Percentiles rank a stretch among this genome's conserved stretches.
These are phyloP conservation scores for Lanistes nyassanus DNA, from an alignment of 1,140 invertebrate genomes.

Conservation along the genomic window DNA sequence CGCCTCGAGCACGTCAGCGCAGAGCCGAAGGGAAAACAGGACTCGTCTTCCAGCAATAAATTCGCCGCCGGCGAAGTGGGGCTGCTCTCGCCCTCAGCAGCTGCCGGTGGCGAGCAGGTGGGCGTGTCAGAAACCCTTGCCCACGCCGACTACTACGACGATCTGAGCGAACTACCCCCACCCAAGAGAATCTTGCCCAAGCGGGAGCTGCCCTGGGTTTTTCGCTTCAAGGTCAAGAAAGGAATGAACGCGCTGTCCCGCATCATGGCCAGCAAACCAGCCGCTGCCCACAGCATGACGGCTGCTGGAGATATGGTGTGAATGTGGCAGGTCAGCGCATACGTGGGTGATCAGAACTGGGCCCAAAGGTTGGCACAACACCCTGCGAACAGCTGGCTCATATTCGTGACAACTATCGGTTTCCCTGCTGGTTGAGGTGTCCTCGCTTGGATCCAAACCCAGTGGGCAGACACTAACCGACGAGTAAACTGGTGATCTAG, in stretches of 20 bases:
- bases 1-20: neutral
- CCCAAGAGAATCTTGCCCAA: constrained; percentile 50
- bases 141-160: constrained; percentile 46
- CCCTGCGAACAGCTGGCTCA: no score
- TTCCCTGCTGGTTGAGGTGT: no score
- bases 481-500: no score
- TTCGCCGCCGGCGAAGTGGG: neutral
- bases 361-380: no score
- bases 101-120: constrained; percentile 33
- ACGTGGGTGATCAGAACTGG: no score
- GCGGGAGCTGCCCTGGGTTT: constrained; percentile 58
- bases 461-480: no score
- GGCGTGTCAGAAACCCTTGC: constrained; percentile 42
- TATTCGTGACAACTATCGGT: no score
- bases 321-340: neutral
- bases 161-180: constrained; percentile 51
- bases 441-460: no score
- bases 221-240: constrained; percentile 60
- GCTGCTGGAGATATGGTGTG: neutral
- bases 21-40: neutral
- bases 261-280: constrained; percentile 58
- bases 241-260: constrained; percentile 58
- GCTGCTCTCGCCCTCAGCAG: neutral
- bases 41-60: neutral
- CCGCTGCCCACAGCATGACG: neutral